phyloP scores from a whole-genome alignment of 1,140 invertebrate species.

The Eriocheir sinensis region DNA sequence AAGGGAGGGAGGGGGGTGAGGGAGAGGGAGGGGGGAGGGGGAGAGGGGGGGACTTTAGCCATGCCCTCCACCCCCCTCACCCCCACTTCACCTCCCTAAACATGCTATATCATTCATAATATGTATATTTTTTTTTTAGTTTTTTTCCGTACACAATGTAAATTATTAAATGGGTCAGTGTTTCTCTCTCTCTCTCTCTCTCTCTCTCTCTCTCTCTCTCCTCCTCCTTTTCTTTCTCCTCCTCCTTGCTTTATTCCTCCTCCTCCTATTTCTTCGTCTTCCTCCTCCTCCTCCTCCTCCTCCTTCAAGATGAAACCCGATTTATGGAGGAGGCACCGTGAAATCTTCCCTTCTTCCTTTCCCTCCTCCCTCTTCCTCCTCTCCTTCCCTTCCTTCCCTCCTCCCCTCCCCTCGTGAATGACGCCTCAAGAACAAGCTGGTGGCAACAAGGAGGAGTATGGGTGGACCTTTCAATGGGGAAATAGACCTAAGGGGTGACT shows the following conservation, averaged over 20 bases:
- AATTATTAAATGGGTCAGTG: too few relatives aligned
- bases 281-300: not conserved
- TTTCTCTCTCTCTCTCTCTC: not conserved
- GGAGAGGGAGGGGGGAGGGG: too few relatives aligned
- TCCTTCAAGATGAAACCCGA: conserved; percentile 64
- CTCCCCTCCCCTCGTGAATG: conserved; percentile 22
- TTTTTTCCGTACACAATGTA: too few relatives aligned
- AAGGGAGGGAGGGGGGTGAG: too few relatives aligned
- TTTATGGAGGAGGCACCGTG: conserved; percentile 73
- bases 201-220: not conserved
- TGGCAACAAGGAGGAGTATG: not conserved
- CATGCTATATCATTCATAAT: too few relatives aligned
- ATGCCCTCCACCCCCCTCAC: too few relatives aligned
- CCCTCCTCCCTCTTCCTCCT: not conserved
- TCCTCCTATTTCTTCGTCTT: not conserved
- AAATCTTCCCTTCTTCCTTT: conserved; percentile 50
- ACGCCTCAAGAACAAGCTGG: not conserved
- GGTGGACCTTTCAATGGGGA: not conserved
- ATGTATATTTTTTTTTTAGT: too few relatives aligned
- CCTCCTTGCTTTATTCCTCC: not conserved
- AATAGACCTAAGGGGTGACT: not conserved
- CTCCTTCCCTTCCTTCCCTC: not conserved
- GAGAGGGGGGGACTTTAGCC: too few relatives aligned
- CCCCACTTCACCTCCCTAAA: too few relatives aligned
- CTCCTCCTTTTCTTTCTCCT: not conserved